Base-by-base conservation (phyloP, 1,140 invertebrate genomes). In the Nasonia longicornis region DNA sequence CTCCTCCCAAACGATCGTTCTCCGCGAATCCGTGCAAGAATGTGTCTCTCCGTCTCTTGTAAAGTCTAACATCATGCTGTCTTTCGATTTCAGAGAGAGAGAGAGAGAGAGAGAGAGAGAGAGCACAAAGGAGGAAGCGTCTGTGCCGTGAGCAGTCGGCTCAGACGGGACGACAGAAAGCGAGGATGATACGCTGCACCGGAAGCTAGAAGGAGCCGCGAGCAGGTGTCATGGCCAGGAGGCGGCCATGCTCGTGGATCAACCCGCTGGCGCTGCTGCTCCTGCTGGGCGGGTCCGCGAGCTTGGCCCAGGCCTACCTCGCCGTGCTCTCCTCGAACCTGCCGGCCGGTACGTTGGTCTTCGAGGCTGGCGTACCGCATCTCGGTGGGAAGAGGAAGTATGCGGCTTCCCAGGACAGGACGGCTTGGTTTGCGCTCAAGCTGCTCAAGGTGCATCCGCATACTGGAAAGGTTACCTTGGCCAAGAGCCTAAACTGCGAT, bases 311-410 rank as follows among this genome's bases (percentile, higher is more conserved):
- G 6, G 85, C 85, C 16, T 96, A 96, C 86, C 89, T 96, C 85
- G 92, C 96, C 80, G 92, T 96, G 80, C 91, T 96, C 69, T 92
- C 94, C 42, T 94, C 95, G 88, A 91, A 93, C 67, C 91, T 93
- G 70, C 92, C 92, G 3, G 92, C 94, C 0, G 95, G 95, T 10
- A 91, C 93, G 58, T 88, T 94, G n/a, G 92, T 96, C 66, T 95
- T 96, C 89, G 95, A 96, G 89, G 94, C 95, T 11, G 95, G 95
- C 4, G 94, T 96, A n/a, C 95, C 95, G 73, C 93, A 94, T 81
- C 90, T 95, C 20, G 94, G 94, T 79, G 94, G 94, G 14, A 93
- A 95, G 84, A 89, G 95, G 52, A 92, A 93, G 80, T 96, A 96
- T 90, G 92, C 94, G 85, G 94, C 96, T 63, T 96, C 96, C 85